Evolutionary conservation across 2,797 vertebrate genomes (phyloP).

Genomic region (Phyllotis vaccarum): DNA sequence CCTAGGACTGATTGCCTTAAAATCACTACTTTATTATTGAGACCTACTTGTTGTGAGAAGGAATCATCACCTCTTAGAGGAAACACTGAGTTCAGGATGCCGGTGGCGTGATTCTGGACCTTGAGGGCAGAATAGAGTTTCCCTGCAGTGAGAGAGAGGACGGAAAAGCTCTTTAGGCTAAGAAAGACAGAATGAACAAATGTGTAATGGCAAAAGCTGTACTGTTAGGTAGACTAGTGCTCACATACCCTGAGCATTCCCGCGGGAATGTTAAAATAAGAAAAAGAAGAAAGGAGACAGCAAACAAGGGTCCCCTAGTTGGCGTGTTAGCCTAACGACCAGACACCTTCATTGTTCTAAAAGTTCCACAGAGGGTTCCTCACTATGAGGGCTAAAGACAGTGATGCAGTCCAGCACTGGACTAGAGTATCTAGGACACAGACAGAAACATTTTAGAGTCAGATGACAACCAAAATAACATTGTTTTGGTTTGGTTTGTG

Average conservation of each 20-base stretch:
- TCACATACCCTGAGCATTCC: neutral
- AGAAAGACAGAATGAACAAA: neutral
- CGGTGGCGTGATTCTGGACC: neutral
- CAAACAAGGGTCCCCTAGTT: neutral
- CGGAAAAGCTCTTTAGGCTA: neutral
- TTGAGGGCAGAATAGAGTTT: neutral
- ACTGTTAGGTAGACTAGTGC: neutral
- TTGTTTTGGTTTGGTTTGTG: neutral
- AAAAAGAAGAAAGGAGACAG: neutral
- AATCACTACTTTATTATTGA: neutral
- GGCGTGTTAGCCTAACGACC: neutral
- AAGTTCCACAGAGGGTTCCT: neutral
- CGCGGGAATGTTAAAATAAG: neutral
- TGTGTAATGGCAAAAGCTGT: neutral
- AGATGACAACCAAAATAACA: neutral
- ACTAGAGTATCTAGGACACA: neutral
- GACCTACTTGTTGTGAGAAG: neutral
- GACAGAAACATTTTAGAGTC: neutral
- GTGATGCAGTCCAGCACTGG: neutral
- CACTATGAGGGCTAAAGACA: neutral
- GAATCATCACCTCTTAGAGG: neutral
- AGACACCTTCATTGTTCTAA: neutral
- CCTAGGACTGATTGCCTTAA: slow-evolving; percentile 24
- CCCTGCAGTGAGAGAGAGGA: neutral
- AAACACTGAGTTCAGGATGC: neutral